These are phyloP conservation scores for Triops longicaudatus DNA, from an alignment of 1,140 invertebrate species.

Conservation along the genomic window DNA sequence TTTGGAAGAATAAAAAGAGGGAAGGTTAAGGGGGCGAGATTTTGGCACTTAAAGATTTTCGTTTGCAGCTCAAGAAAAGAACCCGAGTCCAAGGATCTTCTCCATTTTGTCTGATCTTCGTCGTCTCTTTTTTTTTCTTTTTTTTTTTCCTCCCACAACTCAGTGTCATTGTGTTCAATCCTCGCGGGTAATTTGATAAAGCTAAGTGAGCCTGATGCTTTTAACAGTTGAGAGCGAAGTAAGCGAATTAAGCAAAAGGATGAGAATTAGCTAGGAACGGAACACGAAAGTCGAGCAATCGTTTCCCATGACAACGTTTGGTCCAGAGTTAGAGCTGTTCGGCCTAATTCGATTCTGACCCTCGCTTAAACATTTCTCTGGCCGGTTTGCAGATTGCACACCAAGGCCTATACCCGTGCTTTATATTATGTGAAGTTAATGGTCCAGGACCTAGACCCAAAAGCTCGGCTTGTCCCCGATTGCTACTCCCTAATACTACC, in stretches of 20 bases:
- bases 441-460: not conserved
- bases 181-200: not conserved
- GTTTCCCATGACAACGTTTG: not conserved
- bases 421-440: not conserved
- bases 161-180: not conserved
- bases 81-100: not conserved
- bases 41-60: constrained; percentile 4
- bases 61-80: not conserved
- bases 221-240: not conserved
- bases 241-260: not conserved
- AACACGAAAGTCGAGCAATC: not conserved
- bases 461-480: not conserved
- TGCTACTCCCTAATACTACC: too few species aligned
- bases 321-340: not conserved
- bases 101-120: not conserved
- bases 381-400: not conserved
- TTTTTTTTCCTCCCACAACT: not conserved
- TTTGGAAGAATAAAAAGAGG: not conserved
- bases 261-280: not conserved
- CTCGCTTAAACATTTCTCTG: not conserved
- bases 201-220: constrained; percentile 9
- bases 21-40: not conserved
- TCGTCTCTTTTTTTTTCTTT: not conserved
- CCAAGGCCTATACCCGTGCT: too few species aligned
- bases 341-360: not conserved